Conservation (phyloP, 2,797 vertebrate genomes). For the Sebastes vulpes region DNA sequence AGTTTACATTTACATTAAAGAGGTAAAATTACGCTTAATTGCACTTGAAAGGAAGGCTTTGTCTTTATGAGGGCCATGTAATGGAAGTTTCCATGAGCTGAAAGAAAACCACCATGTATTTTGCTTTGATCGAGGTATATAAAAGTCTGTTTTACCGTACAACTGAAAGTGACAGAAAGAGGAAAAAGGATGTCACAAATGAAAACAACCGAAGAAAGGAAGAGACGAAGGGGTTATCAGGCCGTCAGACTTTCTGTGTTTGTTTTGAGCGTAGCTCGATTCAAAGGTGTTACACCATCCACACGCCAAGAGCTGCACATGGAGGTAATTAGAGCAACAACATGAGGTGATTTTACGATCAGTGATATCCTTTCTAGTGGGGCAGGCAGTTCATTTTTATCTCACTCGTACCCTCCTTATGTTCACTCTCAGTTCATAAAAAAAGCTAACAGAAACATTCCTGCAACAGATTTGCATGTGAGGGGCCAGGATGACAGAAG, state of each 20-base stretch:
- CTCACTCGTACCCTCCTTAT: neutral
- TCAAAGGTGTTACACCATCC: neutral
- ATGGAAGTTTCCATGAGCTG: conserved; percentile 35
- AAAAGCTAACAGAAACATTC: neutral
- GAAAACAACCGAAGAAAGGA: neutral
- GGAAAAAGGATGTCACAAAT: neutral
- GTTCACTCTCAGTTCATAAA: neutral
- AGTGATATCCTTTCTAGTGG: neutral
- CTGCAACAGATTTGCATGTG: neutral
- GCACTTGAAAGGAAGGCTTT: neutral
- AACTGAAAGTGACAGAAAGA: neutral
- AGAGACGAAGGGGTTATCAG: neutral
- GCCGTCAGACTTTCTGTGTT: neutral
- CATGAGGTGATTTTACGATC: conserved; percentile 15
- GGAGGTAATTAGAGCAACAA: conserved; percentile 32
- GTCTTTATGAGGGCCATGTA: conserved; percentile 15
- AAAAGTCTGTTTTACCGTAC: conserved; percentile 1
- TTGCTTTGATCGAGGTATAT: neutral
- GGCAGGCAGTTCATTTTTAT: neutral
- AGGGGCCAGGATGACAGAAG: neutral
- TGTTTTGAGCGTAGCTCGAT: neutral
- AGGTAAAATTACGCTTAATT: conserved; percentile 23
- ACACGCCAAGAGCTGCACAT: conserved; percentile 16
- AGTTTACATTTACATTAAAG: neutral
- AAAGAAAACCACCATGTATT: neutral